These are phyloP conservation scores for Tursiops truncatus DNA, from an alignment of 2,113 vertebrate species.

Conservation along the genomic window DNA sequence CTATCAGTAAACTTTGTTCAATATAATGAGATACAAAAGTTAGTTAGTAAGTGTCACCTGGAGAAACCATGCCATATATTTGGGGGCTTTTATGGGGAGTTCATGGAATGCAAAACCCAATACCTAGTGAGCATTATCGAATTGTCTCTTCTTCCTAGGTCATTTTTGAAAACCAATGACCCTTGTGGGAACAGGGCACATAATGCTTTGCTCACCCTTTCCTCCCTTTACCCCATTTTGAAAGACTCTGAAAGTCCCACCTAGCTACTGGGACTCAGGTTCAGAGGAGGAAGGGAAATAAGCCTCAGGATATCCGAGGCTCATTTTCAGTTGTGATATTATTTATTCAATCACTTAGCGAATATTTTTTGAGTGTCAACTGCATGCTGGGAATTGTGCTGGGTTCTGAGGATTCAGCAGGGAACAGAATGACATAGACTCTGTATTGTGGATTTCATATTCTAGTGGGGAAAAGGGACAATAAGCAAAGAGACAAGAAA, in stretches of 20 bases:
- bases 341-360: too few species aligned
- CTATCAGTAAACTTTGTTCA: background rate
- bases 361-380: background rate
- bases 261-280: too few species aligned
- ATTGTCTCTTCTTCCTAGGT: background rate
- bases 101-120: background rate
- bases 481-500: background rate
- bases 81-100: background rate
- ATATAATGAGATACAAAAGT: background rate
- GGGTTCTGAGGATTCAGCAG: background rate
- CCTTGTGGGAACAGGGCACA: background rate
- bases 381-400: background rate
- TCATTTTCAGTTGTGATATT: background rate
- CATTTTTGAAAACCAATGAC: background rate
- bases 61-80: background rate
- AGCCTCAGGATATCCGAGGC: fast-evolving
- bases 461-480: background rate
- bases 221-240: background rate
- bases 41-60: background rate
- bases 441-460: background rate
- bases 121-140: fast-evolving
- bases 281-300: background rate
- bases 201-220: fast-evolving
- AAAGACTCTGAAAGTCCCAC: fast-evolving
- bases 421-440: background rate